Percentiles rank a stretch among this genome's conserved stretches.
phyloP scores from a whole-genome alignment of 2,888 invertebrate species.

The Rotaria macrura region DNA sequence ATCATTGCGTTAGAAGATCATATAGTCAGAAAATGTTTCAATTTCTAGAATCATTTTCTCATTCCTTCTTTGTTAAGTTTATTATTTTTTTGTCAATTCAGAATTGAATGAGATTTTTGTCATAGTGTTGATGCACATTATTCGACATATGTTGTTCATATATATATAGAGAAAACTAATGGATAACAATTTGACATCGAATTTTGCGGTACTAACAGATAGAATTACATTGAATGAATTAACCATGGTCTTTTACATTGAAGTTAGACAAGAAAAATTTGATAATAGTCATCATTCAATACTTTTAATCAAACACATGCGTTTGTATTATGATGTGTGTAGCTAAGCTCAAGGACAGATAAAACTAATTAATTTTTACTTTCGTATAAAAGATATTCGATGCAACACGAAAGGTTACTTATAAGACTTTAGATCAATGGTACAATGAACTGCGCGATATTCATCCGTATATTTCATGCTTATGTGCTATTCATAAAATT shows the following conservation, averaged over 20 bases:
- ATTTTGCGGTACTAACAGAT: slow-evolving; percentile 8
- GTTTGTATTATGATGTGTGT: slow-evolving; percentile 50
- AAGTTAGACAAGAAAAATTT: slow-evolving; percentile 55
- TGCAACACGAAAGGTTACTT: slow-evolving; percentile 54
- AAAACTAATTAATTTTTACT: slow-evolving; percentile 37
- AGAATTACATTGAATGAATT: too few relatives aligned
- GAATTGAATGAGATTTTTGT: neutral
- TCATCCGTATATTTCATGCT: slow-evolving; percentile 54
- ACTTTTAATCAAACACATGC: slow-evolving; percentile 57
- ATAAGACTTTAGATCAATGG: slow-evolving; percentile 55
- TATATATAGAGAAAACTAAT: slow-evolving; percentile 52
- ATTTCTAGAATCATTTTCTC: slow-evolving; percentile 20
- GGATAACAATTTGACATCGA: slow-evolving; percentile 51
- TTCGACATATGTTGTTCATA: slow-evolving; percentile 55
- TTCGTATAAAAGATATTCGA: slow-evolving; percentile 53
- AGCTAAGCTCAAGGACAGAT: too few relatives aligned
- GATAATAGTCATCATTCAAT: slow-evolving; percentile 55
- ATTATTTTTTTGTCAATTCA: neutral
- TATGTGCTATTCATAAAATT: slow-evolving; percentile 56
- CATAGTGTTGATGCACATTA: slow-evolving; percentile 53
- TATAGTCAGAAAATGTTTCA: neutral
- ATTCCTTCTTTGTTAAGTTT: neutral
- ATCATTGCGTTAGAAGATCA: neutral
- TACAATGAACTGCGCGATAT: slow-evolving; percentile 53
- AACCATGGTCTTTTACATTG: too few relatives aligned